Base-by-base conservation (phyloP, 2,888 invertebrate genomes). In the Nephrotoma flavescens region DNA sequence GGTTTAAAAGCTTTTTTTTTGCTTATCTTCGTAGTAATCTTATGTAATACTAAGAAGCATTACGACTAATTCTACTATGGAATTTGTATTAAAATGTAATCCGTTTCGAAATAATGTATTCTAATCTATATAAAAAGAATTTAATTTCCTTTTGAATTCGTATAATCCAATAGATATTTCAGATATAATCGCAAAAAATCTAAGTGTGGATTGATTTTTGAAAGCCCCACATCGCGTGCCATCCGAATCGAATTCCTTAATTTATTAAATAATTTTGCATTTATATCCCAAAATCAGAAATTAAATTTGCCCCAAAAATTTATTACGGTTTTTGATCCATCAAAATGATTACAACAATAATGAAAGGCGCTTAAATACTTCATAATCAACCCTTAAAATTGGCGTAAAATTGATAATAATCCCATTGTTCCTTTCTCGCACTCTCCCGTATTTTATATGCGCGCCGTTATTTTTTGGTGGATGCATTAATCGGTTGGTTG, bases 391-490 rank as follows among this genome's bases (percentile, higher is more conserved):
- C 87, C 88, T 87, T 71, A 71, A 88, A 88, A 88, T 88, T 88
- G 88, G 88, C 88, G 87, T 86, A 88, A 88, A 88, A 88, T 88
- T 88, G 88, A 88, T 88, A 88, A 88, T 88, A 88, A 88, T 88
- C 88, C 87, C 71, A 71, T 71, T 71, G 71, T 71, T 19, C 31
- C 9, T 31, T 31, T 31, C 87, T 88, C 87, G 31, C 71, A 31
- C 71, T 71, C 71, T 31, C 9, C 31, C 86, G 88, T 86, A 88
- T 44, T 9, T 31, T 31, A 31, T 71, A 15, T 52, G 15, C 15
- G 71, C 71, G 31, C 9, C 71, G 71, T 71, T 31, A 31, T 71
- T 19, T 71, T 71, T 71, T 57, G 11, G n/a, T 71, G 71, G 71
- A 71, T 71, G 31, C 71, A 71, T 31, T 71, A 71, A 71, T 71